Evolutionary conservation across 2,888 invertebrate species (phyloP), one percentile per base, ranked within the genome.

Genomic region (Eudemis profundana): DNA sequence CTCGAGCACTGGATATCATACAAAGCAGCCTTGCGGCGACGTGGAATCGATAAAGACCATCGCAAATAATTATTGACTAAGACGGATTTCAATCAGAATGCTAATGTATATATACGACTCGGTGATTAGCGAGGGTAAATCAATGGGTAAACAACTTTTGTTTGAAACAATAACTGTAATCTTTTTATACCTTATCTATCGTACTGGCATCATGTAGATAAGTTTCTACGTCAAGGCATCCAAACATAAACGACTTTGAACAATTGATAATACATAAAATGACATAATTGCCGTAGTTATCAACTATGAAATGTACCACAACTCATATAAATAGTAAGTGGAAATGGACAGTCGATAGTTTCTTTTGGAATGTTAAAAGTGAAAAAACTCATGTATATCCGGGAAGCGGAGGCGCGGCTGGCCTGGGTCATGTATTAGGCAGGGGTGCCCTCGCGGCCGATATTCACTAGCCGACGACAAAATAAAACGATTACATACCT

Each of bases 31-130:
- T 23, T 21, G 51, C 50, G 27, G 12, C 36, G 17, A 12, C 29
- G 12, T 15, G 19, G 19, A 42, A 56, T 63, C 62, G 38, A 63
- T 56, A 49, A 40, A 56, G 56, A 33, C 54, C 40, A 14, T 40
- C 21, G 56, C 40, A 63, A 63, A 56, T 63, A 49, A 62, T 54
- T 54, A 62, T 62, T 46, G 46, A 54, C 17, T 47, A 33, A 33
- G 27, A 40, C 7, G 27, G 33, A 33, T 33, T 17, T 42, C 29
- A 17, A 29, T 42, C 7, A 17, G n/a, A 56, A 19, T 42, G 14
- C 27, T 56, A 53, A 17, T 42, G 42, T 40, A 7, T n/a, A 27
- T 5, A 1, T n/a, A n/a, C n/a, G n/a, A n/a, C n/a, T 15, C 15
- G 7, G 7, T 44, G 42, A 29, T 56, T 44, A n/a, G 12, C 42